These are phyloP conservation scores for Argopecten irradians DNA, from an alignment of 1,140 invertebrate species.

Conservation along the genomic window DNA sequence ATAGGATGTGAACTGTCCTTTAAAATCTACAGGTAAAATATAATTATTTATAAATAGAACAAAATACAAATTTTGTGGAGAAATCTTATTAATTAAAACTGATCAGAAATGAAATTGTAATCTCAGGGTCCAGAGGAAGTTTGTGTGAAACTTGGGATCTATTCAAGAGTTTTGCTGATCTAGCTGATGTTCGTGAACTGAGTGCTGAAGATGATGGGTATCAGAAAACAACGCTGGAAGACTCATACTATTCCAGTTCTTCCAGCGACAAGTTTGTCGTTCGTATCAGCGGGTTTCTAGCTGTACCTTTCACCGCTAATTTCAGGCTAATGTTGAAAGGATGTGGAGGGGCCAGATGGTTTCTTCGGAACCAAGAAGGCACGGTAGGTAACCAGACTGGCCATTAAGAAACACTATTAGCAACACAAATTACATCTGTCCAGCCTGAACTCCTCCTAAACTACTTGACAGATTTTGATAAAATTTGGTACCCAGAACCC, in stretches of 20 bases:
- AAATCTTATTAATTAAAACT: no score
- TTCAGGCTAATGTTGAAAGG: slow-evolving; percentile 3
- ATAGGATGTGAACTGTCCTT: no score
- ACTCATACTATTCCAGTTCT: background rate
- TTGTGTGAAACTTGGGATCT: background rate
- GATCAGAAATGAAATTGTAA: no score
- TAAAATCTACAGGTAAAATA: no score
- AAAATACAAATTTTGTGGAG: no score
- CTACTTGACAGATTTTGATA: no score
- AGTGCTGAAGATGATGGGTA: background rate
- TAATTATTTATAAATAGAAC: no score
- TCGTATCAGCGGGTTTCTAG: background rate
- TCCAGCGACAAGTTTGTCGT: background rate
- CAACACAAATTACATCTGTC: no score
- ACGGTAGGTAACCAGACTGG: background rate
- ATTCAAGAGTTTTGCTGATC: background rate
- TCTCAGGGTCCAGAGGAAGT: background rate
- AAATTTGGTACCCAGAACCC: no score
- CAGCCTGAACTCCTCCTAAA: no score
- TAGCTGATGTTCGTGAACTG: background rate
- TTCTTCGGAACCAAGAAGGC: background rate
- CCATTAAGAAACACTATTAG: no score
- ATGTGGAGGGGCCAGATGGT: background rate
- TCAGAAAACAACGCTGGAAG: background rate
- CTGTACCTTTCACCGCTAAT: background rate